Percentiles rank a stretch among this genome's conserved stretches.
phyloP scores from a whole-genome alignment of 2,797 vertebrate species.

The Cuculus canorus region DNA sequence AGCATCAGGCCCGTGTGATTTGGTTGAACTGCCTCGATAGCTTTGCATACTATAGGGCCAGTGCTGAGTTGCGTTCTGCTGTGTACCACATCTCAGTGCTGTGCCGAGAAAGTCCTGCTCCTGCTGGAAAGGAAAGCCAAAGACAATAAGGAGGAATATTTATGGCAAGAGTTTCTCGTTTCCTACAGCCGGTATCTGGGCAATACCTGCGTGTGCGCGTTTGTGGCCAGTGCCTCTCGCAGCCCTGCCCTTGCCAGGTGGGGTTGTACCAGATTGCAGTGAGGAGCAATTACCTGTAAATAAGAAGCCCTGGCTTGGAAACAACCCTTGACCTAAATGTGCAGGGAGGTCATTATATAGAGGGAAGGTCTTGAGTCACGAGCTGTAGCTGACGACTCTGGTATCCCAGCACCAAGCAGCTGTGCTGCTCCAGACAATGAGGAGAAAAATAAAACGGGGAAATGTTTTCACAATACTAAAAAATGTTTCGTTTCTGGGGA shows the following conservation, averaged over 20 bases:
- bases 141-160: neutral
- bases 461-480: constrained; percentile 1
- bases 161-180: neutral
- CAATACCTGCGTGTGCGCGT: neutral
- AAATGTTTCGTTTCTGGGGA: constrained; percentile 1
- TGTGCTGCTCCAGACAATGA: neutral
- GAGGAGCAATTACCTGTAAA: neutral
- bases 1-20: neutral
- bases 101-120: neutral
- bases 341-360: neutral
- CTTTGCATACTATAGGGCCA: neutral
- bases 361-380: neutral
- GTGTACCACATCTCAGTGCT: neutral
- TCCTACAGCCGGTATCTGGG: neutral
- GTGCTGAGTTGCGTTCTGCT: neutral
- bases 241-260: neutral
- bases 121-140: neutral
- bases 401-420: neutral
- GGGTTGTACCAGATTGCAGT: neutral
- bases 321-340: neutral
- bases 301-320: neutral
- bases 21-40: rapidly evolving
- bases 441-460: neutral
- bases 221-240: neutral
- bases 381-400: neutral